Evolutionary conservation across 2,797 vertebrate genomes (phyloP).

Genomic region (Ibycter americanus): DNA sequence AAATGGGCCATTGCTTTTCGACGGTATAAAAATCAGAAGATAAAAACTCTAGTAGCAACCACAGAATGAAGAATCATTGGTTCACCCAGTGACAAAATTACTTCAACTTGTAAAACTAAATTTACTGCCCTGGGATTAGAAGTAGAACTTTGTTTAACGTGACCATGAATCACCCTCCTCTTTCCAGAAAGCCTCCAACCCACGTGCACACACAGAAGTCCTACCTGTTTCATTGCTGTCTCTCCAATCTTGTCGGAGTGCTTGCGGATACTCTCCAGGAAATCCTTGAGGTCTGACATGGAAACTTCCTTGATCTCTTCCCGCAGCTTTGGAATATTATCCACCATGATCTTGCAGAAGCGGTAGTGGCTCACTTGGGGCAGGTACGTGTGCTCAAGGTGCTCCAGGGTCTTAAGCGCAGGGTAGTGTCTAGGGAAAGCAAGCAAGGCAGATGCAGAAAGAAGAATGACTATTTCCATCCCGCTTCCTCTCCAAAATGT

Average conservation of each 20-base stretch:
- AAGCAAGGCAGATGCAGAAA: not conserved
- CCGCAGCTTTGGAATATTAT: conserved; percentile 90
- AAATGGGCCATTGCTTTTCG: accelerated
- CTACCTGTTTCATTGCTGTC: conserved; percentile 95
- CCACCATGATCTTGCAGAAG: conserved; percentile 94
- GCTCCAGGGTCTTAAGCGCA: conserved; percentile 91
- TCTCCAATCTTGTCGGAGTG: conserved; percentile 97
- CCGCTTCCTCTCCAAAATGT: not conserved
- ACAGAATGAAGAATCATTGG: not conserved
- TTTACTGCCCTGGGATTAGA: accelerated
- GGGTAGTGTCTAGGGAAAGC: conserved; percentile 88
- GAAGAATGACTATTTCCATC: not conserved
- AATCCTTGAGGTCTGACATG: conserved; percentile 95
- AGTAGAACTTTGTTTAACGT: accelerated
- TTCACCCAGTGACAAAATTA: not conserved
- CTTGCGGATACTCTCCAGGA: conserved; percentile 97
- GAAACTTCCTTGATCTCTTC: conserved; percentile 92
- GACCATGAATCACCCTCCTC: accelerated
- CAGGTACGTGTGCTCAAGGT: conserved; percentile 89
- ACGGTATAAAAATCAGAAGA: accelerated
- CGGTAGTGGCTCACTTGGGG: conserved; percentile 92
- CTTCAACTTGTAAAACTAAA: not conserved
- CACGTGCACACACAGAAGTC: accelerated
- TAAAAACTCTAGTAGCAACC: not conserved
- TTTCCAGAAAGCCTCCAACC: not conserved